These are phyloP conservation scores for Brienomyrus brachyistius DNA, from an alignment of 2,113 vertebrate species.

Conservation along the genomic window DNA sequence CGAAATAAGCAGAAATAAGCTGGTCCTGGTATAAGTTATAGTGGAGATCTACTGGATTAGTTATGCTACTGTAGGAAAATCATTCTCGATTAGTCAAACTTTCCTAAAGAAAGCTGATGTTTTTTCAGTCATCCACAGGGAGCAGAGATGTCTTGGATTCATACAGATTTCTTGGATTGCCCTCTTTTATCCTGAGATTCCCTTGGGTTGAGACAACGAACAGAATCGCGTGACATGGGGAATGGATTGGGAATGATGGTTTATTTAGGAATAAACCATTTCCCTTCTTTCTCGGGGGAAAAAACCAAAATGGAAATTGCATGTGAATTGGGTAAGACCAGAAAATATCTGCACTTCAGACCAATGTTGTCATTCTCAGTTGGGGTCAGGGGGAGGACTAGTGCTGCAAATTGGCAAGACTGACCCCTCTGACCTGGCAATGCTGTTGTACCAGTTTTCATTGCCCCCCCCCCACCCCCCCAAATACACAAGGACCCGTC, in stretches of 20 bases:
- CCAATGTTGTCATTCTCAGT: neutral
- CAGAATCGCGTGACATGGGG: neutral
- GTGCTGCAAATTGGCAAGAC: neutral
- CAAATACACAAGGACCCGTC: neutral
- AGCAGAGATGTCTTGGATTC: neutral
- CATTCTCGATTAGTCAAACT: neutral
- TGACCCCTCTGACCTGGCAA: neutral
- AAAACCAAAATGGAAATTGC: neutral
- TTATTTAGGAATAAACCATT: neutral
- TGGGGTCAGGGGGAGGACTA: neutral
- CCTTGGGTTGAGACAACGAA: neutral
- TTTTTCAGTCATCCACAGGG: neutral
- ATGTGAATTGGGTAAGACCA: neutral
- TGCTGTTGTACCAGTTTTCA: neutral
- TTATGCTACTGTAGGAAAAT: neutral
- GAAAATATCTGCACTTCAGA: neutral
- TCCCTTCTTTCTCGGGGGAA: neutral
- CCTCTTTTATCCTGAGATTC: neutral
- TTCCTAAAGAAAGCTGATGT: neutral
- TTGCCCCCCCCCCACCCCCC: neutral
- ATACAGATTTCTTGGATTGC: neutral
- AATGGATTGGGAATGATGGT: neutral
- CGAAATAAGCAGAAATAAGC: neutral
- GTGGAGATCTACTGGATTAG: neutral
- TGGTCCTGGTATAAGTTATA: neutral